Evolutionary conservation across 2,888 invertebrate species (phyloP).

Genomic region (Elegia similella): DNA sequence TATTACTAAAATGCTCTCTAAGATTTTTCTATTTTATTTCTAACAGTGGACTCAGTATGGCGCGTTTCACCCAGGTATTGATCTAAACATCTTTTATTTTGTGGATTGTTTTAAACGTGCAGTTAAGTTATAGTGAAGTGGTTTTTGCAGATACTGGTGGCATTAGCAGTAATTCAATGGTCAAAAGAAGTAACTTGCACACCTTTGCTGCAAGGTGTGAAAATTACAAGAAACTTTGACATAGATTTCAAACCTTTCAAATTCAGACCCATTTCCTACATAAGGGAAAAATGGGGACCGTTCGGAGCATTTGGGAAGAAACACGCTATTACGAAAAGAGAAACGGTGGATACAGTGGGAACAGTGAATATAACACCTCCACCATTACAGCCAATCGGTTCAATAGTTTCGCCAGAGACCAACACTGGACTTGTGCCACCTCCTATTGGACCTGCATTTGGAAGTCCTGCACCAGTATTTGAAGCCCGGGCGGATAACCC

Average conservation of each 20-base stretch:
- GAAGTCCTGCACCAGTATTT: conserved; percentile 3
- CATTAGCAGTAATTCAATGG: conserved; percentile 31
- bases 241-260: conserved; percentile 43
- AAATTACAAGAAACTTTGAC: conserved; percentile 46
- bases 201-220: conserved; percentile 42
- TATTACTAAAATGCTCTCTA: conserved; percentile 1
- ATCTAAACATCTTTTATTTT: not conserved
- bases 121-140: conserved; percentile 9
- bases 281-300: conserved; percentile 52
- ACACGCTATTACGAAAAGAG: conserved; percentile 39
- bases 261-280: conserved; percentile 44
- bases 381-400: not conserved
- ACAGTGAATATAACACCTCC: conserved; percentile 1
- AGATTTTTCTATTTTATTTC: conserved; percentile 9
- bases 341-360: conserved; percentile 25
- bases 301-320: conserved; percentile 46
- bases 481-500: conserved; percentile 9
- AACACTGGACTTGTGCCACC: conserved; percentile 5
- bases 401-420: not conserved
- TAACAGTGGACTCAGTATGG: conserved; percentile 9
- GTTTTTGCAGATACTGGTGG: conserved; percentile 32
- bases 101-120: not conserved
- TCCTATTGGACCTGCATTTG: not conserved
- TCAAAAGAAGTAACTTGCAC: conserved; percentile 27
- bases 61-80: conserved; percentile 11